Conservation (phyloP, 2,888 invertebrate genomes). For the Apeira syringaria region DNA sequence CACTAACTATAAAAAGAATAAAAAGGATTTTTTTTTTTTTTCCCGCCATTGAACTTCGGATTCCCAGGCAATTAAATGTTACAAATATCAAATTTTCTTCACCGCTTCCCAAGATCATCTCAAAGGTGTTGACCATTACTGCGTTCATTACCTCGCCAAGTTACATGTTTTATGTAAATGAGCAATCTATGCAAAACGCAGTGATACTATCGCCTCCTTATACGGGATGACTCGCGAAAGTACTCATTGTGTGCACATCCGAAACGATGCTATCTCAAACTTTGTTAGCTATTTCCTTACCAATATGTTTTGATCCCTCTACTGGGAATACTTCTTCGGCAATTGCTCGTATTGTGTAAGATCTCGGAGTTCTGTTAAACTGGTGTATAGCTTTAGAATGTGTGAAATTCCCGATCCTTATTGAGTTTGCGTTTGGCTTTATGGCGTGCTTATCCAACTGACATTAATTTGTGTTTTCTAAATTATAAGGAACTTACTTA, state of each 20-base stretch:
- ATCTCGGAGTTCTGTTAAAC: slow-evolving; percentile 14
- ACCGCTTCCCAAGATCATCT: slow-evolving; percentile 2
- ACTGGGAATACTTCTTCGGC: slow-evolving; percentile 14
- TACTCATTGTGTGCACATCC: slow-evolving; percentile 43
- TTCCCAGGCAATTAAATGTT: slow-evolving; percentile 20
- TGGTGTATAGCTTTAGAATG: slow-evolving; percentile 12
- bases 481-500: too few species aligned
- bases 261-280: slow-evolving; percentile 31
- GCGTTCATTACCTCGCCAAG: slow-evolving; percentile 32
- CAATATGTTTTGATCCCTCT: slow-evolving; percentile 24
- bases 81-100: slow-evolving; percentile 19
- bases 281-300: slow-evolving; percentile 31
- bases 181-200: slow-evolving; percentile 43
- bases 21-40: too few species aligned
- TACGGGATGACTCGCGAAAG: slow-evolving; percentile 27
- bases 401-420: slow-evolving; percentile 16
- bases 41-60: slow-evolving; percentile 1
- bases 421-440: slow-evolving; percentile 9
- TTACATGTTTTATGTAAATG: slow-evolving; percentile 38
- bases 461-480: too few species aligned
- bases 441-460: not conserved
- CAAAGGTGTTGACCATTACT: slow-evolving; percentile 27
- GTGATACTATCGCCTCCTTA: slow-evolving; percentile 34
- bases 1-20: too few species aligned
- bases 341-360: slow-evolving; percentile 15